Evolutionary conservation across 1,140 invertebrate genomes (phyloP).

Genomic region (Eriosoma lanigerum): DNA sequence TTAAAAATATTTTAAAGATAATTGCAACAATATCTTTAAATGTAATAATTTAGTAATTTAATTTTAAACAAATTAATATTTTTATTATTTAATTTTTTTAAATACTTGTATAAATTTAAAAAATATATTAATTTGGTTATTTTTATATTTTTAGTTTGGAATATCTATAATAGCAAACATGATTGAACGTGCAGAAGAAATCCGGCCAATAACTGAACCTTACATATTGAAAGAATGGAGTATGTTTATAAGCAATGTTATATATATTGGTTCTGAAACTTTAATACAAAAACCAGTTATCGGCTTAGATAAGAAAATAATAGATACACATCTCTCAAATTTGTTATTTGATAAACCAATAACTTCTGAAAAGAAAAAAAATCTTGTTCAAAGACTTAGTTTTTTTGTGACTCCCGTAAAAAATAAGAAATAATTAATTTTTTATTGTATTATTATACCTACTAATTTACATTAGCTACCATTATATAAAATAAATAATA

Average conservation of each 20-base stretch:
- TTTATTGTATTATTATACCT: no score
- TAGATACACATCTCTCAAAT: slow-evolving; percentile 9
- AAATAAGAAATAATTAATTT: not conserved
- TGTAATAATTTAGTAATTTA: no score
- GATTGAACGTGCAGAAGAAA: slow-evolving; percentile 52
- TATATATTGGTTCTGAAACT: slow-evolving; percentile 13
- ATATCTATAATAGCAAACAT: slow-evolving; percentile 53
- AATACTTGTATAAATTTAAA: no score
- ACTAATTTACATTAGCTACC: no score
- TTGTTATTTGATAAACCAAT: slow-evolving; percentile 11
- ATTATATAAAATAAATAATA: no score
- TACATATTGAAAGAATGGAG: slow-evolving; percentile 42
- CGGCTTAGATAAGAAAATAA: slow-evolving; percentile 44
- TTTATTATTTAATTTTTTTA: not conserved
- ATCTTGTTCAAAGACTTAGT: slow-evolving; percentile 17
- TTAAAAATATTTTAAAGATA: no score
- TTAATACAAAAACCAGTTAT: slow-evolving; percentile 40
- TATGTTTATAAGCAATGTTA: slow-evolving; percentile 25
- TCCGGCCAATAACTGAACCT: slow-evolving; percentile 16
- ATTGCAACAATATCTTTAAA: no score
- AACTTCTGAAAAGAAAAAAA: slow-evolving; percentile 5
- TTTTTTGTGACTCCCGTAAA: slow-evolving; percentile 6
- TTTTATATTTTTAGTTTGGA: slow-evolving; percentile 51
- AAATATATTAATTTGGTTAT: not conserved
- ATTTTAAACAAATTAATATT: no score